Evolutionary conservation across 2,888 invertebrate genomes (phyloP).

Genomic region (Balanococcus diminutus): DNA sequence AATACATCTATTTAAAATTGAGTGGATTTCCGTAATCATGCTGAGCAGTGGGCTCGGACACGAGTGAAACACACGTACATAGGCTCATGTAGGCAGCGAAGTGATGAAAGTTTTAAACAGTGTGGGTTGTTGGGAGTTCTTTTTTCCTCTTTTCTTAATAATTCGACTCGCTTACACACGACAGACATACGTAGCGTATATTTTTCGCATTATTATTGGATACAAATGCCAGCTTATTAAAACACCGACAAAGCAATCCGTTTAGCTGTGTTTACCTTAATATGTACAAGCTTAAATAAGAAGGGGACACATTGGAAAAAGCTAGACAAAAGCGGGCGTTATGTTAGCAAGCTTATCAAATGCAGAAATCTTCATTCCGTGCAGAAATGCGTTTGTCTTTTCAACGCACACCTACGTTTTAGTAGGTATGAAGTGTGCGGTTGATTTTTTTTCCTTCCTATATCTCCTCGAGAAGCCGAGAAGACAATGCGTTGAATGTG

Average conservation of each 20-base stretch:
- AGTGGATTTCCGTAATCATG: not conserved
- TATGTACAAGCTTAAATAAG: not conserved
- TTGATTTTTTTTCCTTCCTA: not conserved
- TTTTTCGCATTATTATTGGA: conserved; percentile 2
- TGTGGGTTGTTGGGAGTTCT: not conserved
- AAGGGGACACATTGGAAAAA: conserved; percentile 2
- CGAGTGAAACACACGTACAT: not conserved
- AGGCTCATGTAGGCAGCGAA: not conserved
- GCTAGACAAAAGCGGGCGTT: conserved; percentile 22
- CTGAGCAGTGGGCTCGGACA: too few relatives aligned
- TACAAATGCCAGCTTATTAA: conserved; percentile 11
- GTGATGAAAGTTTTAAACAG: not conserved
- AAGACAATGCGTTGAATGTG: not conserved
- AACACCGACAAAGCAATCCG: conserved; percentile 8
- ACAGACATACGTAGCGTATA: not conserved
- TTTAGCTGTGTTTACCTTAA: conserved; percentile 13
- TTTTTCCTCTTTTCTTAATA: not conserved
- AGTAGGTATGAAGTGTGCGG: not conserved
- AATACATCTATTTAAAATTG: not conserved
- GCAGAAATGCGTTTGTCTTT: conserved; percentile 5
- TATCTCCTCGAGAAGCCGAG: not conserved
- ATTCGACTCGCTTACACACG: not conserved
- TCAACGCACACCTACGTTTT: not conserved
- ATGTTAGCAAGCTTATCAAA: not conserved
- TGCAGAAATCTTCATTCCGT: not conserved